Evolutionary conservation across 1,140 invertebrate genomes (phyloP).

Genomic region (Platorchestia sp.): DNA sequence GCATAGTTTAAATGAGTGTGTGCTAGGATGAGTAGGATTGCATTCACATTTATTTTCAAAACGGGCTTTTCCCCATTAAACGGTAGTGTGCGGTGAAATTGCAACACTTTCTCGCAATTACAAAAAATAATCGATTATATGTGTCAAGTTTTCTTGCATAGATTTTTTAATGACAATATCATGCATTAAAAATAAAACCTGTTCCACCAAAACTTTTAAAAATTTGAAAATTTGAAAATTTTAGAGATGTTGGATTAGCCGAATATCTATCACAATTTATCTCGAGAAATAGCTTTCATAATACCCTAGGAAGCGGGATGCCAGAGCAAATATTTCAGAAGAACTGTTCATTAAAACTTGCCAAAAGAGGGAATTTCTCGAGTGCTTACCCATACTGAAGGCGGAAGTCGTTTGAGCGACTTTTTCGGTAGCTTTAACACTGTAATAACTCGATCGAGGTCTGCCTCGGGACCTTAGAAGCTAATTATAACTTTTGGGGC

Average conservation of each 20-base stretch:
- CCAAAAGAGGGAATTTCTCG: slow-evolving; percentile 23
- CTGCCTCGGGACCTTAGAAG: neutral
- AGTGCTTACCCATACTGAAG: slow-evolving; percentile 4
- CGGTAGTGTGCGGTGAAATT: neutral
- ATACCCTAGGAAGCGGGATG: neutral
- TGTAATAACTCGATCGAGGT: slow-evolving; percentile 46
- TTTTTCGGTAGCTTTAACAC: slow-evolving; percentile 23
- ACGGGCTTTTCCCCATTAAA: neutral
- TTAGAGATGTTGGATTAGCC: neutral
- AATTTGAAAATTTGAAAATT: neutral
- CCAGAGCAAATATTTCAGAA: slow-evolving; percentile 1
- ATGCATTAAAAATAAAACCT: neutral
- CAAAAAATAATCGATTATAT: neutral
- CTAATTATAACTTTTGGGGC: slow-evolving; percentile 42
- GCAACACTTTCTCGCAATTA: neutral
- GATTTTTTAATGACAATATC: neutral
- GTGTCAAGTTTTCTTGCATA: neutral
- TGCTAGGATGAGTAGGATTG: neutral
- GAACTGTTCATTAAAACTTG: slow-evolving; percentile 12
- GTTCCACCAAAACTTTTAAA: neutral
- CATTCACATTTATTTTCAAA: neutral
- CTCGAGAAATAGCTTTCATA: neutral
- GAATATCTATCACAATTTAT: neutral
- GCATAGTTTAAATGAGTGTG: too few relatives aligned
- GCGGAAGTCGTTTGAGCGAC: slow-evolving; percentile 2